Evolutionary conservation across 2,113 vertebrate species (phyloP), one percentile per base, ranked within the genome.

Genomic region (chimpanzee (Pan troglodytes)): DNA sequence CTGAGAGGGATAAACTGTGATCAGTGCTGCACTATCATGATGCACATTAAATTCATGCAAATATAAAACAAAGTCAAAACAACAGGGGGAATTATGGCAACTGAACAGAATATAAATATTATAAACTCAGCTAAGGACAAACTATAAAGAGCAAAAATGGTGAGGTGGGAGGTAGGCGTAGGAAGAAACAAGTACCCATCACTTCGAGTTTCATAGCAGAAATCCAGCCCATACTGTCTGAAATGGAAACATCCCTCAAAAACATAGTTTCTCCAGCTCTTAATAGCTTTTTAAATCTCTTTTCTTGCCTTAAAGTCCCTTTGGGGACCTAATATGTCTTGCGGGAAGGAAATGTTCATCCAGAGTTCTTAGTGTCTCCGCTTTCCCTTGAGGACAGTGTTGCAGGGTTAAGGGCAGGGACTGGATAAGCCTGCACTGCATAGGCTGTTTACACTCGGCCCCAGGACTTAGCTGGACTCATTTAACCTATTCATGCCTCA

Each of bases 21-120:
- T 12, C 5, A 78, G n/a, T 22, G 0, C 6, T 3, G 8, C 23
- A 3, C 5, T 0, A 16, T 0, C 18, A 25, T 0, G 11, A 57
- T 0, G 10, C 0, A 4, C 27, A n/a, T 13, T 8, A 50, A 59
- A 72, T 30, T 40, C 40, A 35, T 0, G 6, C 30, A n/a, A 30
- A 35, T 1, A 22, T 0, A 2, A 35, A 73, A 32, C 0, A 8
- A 78, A 92, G 81, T 75, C 52, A 27, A 35, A 48, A 61, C 11
- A 12, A n/a, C 25, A 1, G 1, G 13, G 22, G n/a, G 13, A 38
- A 40, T 27, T 43, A 13, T 0, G 32, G 50, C 2, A 38, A 68
- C 22, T 5, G 61, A 7, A 59, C 4, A 23, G 40, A 43, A 52
- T 3, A 30, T 8, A 48, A 48, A 40, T 4, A 8, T 3, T 2